These are phyloP conservation scores for Balanococcus diminutus DNA, from an alignment of 2,888 invertebrate genomes.

Conservation along the genomic window DNA sequence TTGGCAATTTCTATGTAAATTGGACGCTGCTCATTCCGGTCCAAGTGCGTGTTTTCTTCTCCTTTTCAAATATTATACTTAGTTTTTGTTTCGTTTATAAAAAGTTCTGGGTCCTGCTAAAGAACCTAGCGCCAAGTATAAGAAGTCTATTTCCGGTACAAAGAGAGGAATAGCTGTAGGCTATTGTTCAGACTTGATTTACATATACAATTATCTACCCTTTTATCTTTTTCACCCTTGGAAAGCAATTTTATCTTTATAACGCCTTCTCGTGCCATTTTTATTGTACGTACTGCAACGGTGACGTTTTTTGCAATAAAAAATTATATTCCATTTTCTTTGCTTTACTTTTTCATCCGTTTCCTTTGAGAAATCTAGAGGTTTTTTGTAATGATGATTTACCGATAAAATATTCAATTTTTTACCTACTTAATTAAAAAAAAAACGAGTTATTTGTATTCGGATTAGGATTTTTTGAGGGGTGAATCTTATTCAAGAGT, in stretches of 20 bases:
- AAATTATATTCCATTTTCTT: conserved; percentile 27
- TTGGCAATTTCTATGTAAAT: conserved; percentile 49
- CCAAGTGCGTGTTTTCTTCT: conserved; percentile 36
- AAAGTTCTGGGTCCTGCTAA: background rate
- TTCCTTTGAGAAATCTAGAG: background rate
- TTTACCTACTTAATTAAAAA: background rate
- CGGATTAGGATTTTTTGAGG: background rate
- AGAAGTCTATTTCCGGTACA: conserved; percentile 47
- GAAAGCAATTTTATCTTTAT: conserved; percentile 20
- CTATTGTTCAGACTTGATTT: conserved; percentile 46
- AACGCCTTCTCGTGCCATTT: conserved; percentile 14
- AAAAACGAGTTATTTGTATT: background rate
- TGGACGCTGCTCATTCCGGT: conserved; percentile 11
- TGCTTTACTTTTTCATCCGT: background rate
- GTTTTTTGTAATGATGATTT: background rate
- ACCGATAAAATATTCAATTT: background rate
- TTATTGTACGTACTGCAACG: background rate
- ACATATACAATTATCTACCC: conserved; percentile 44
- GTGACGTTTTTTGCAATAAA: conserved; percentile 11
- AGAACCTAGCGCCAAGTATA: conserved; percentile 21
- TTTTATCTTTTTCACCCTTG: conserved; percentile 45
- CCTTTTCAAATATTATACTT: conserved; percentile 11
- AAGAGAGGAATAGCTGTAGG: conserved; percentile 42
- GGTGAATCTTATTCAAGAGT: background rate
- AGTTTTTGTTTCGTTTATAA: conserved; percentile 41